Conservation (phyloP, 2,113 vertebrate species). For the Pandion haliaetus region DNA sequence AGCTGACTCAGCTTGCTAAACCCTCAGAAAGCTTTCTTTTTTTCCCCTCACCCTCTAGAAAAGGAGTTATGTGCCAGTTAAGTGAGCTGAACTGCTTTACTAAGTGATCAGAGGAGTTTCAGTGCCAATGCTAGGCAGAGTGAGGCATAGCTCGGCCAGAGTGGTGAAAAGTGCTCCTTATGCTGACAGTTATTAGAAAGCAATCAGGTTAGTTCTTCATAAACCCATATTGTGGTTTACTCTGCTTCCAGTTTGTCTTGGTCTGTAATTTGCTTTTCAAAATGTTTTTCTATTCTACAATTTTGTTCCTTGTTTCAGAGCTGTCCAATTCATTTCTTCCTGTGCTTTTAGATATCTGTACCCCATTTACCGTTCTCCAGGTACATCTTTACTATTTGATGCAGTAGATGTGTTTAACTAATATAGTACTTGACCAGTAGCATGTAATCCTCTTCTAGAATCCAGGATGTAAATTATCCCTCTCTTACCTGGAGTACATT, state of each 20-base stretch:
- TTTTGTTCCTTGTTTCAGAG: neutral
- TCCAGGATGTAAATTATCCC: neutral
- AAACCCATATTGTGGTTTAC: neutral
- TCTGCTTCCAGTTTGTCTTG: neutral
- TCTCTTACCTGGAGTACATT: neutral
- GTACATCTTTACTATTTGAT: neutral
- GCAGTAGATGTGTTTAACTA: neutral
- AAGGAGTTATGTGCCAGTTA: neutral
- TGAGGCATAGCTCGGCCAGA: neutral
- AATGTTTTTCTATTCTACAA: neutral
- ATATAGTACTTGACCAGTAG: neutral
- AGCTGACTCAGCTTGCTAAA: neutral
- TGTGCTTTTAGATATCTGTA: neutral
- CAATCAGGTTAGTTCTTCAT: neutral
- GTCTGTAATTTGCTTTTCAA: neutral
- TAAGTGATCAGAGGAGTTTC: neutral
- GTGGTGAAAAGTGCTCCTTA: neutral
- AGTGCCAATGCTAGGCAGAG: neutral
- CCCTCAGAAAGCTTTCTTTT: neutral
- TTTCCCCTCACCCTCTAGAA: neutral
- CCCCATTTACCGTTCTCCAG: neutral
- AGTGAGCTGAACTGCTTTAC: neutral
- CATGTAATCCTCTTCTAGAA: neutral
- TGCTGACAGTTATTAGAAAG: neutral
- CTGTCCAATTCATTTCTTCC: neutral